A percentile compares a stretch with the other conserved stretches of the same genome.
phyloP scores from a whole-genome alignment of 2,797 vertebrate genomes.

The Emydoidea blandingii region DNA sequence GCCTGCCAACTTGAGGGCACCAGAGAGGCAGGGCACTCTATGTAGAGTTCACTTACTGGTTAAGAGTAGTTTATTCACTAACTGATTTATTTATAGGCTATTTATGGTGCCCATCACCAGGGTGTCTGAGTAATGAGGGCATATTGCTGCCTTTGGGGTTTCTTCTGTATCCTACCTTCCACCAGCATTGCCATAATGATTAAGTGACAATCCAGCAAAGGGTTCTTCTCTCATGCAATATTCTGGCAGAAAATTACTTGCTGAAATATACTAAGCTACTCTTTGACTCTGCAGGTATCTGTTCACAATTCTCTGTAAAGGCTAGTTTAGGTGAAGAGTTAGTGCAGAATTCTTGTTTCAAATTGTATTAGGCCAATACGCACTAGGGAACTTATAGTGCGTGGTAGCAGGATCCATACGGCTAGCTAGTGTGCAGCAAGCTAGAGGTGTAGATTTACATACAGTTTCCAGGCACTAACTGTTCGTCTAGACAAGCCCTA shows the following conservation, averaged over 20 bases:
- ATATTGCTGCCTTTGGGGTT: slow-evolving; percentile 38
- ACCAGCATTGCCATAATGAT: slow-evolving; percentile 50
- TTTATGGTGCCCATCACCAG: slow-evolving; percentile 41
- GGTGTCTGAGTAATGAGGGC: slow-evolving; percentile 22
- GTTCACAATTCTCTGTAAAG: slow-evolving; percentile 53
- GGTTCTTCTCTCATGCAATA: slow-evolving; percentile 65
- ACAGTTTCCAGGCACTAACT: neutral
- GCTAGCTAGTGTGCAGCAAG: neutral
- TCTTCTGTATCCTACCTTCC: slow-evolving; percentile 62
- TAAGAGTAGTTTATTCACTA: neutral
- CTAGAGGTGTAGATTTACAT: neutral
- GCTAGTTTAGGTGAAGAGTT: neutral
- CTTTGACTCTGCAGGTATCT: slow-evolving; percentile 54
- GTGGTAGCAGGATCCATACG: neutral
- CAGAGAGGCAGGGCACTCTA: neutral
- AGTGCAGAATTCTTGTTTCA: neutral
- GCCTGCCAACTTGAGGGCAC: neutral
- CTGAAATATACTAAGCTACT: slow-evolving; percentile 61
- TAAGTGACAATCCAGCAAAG: slow-evolving; percentile 55
- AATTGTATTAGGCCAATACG: neutral
- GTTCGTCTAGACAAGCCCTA: neutral
- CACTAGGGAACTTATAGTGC: neutral
- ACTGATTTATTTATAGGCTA: neutral
- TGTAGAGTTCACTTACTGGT: too few species aligned
- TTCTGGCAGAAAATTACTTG: slow-evolving; percentile 66